Evolutionary conservation across 2,797 vertebrate species (phyloP).

Genomic region (Urophycis tenuis): DNA sequence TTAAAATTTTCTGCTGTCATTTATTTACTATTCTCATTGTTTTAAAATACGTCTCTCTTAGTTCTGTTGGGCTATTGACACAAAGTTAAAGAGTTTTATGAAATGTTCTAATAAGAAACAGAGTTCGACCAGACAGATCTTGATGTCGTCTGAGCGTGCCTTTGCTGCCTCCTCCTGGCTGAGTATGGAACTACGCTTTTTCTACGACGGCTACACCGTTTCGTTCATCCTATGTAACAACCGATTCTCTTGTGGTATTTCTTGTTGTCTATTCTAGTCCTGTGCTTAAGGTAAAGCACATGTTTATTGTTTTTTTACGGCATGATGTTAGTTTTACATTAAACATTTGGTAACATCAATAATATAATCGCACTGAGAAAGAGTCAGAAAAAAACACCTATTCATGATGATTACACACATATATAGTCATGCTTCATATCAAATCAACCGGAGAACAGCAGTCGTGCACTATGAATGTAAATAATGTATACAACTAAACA

Average conservation of each 20-base stretch:
- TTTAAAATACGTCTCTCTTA: background rate
- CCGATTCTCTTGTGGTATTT: background rate
- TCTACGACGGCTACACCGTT: background rate
- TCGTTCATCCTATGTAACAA: background rate
- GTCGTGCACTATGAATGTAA: background rate
- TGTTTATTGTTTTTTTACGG: background rate
- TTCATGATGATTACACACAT: background rate
- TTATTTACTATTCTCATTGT: background rate
- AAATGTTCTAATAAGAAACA: background rate
- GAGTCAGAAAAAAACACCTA: background rate
- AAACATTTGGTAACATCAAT: background rate
- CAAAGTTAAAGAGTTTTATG: background rate
- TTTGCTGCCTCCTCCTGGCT: conserved; percentile 64
- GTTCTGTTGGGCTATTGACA: background rate
- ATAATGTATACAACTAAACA: background rate
- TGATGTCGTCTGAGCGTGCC: conserved; percentile 16
- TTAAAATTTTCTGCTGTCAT: background rate
- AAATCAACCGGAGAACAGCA: background rate
- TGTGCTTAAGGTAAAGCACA: background rate
- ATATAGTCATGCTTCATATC: background rate
- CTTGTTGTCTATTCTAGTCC: background rate
- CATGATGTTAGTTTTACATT: background rate
- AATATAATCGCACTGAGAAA: background rate
- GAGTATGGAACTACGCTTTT: background rate
- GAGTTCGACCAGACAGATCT: background rate